Base-by-base conservation (phyloP, 92 coral and sea anemone species). In the Ricordea florida region DNA sequence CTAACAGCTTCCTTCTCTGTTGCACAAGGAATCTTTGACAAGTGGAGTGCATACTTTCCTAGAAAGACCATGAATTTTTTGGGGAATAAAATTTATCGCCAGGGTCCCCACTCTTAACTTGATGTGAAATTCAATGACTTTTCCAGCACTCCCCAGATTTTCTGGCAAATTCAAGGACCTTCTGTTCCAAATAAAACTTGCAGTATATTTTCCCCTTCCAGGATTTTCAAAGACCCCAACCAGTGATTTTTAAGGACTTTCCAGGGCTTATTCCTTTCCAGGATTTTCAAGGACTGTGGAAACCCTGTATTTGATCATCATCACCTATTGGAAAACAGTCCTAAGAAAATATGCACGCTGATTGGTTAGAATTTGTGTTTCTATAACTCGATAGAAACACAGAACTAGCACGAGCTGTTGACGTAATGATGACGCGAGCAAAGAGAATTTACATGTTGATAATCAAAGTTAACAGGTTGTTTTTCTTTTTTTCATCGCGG, bases 231-330 rank as follows among this genome's bases (percentile, higher is more conserved):
- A 45, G 66, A 58, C 66, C n/a, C n/a, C n/a, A n/a, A n/a, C n/a
- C n/a, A n/a, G n/a, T n/a, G n/a, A n/a, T n/a, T n/a, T n/a, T n/a
- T n/a, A n/a, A 58, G 35, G 35, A 58, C 44, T 58, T 58, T 13
- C 30, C 3, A 8, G 35, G 35, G 35, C 35, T 13, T 58, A 26
- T 58, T 58, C 45, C 42, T 32, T 32, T 58, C 29, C 66, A 58
- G 32, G 66, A 58, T 58, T 58, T 58, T 58, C 66, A 58, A 58
- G 66, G 66, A 58, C 66, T 58, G 65, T 53, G 61, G 66, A 17
- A 58, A 15, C 66, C 30, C 66, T 58, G 66, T 58, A 58, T 58
- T 58, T 58, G 43, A 58, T 35, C 66, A 58, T 58, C 66, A 32
- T 58, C 32, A 58, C 66, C 43, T 35, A 58, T 58, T 28, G 36